Base-by-base conservation (phyloP, 2,797 vertebrate species). In the Australoheros facetus region DNA sequence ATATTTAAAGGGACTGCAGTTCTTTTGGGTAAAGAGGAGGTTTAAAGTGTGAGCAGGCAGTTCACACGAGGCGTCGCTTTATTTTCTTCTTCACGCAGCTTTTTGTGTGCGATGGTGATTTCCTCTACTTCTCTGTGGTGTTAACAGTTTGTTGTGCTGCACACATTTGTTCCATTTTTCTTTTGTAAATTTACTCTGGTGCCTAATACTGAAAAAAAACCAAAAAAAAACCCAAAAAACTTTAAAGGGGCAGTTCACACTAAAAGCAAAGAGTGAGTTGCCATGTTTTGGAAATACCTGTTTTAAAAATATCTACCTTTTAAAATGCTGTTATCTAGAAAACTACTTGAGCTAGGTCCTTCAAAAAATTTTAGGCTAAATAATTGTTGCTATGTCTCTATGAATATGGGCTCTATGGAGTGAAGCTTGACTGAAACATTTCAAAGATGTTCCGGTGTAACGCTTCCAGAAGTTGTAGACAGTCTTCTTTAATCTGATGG, bases 91-190 rank as follows among this genome's bases (percentile, higher is more conserved):
- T 75, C 21, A 26, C 2, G 1, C 7, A 5, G 39, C n/a, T 5
- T 7, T 87, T 72, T 84, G n/a, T 80, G 26, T 62, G 1, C 12
- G 6, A 76, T 75, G 74, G 69, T 51, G 11, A 6, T 48, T 73
- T 70, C 32, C 2, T 71, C 10, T 10, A 3, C 23, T 26, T 26
- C 17, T 32, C 17, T 53, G 71, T 21, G 11, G 54, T 42, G 58
- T 71, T 76, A 70, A 69, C 26, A 51, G 23, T 48, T 23, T 79
- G 10, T 55, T 26, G 9, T 70, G 66, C 59, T 73, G 64, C 55
- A 54, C 39, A 30, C 76, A 60, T 51, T 51, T 69, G 23, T 26
- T 48, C 42, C 42, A 51, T 69, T 69, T 39, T 56, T 28, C 23
- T 34, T 7, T 5, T 75, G 26, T 39, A 59, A 56, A 70, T 42